phyloP scores from a whole-genome alignment of 2,888 invertebrate genomes.

The Sthenelais limicola region DNA sequence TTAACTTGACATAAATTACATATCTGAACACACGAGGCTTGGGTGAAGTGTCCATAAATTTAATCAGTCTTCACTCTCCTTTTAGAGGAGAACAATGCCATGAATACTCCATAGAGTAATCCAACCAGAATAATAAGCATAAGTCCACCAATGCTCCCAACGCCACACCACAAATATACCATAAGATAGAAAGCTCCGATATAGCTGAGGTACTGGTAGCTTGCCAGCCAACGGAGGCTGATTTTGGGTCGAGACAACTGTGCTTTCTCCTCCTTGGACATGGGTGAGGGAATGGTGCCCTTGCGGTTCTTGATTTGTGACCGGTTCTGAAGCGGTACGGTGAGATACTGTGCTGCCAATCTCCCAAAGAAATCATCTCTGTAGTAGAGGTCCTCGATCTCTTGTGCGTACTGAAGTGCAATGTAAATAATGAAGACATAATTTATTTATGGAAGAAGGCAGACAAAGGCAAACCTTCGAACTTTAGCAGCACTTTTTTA shows the following conservation, averaged over 20 bases:
- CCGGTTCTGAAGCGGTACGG: constrained; percentile 58
- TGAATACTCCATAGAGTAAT: constrained; percentile 31
- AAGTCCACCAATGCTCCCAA: constrained; percentile 57
- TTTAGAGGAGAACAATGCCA: constrained; percentile 22
- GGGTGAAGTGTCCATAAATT: background rate
- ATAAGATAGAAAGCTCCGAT: constrained; percentile 73
- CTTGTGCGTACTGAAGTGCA: constrained; percentile 82
- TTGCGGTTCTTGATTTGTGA: constrained; percentile 73
- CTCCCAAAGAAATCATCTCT: constrained; percentile 59
- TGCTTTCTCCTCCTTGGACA: constrained; percentile 46
- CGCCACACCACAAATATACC: constrained; percentile 53
- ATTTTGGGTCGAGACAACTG: constrained; percentile 58
- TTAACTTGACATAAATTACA: no score
- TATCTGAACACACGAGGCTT: no score
- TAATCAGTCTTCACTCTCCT: background rate
- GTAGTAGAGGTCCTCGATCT: constrained; percentile 78
- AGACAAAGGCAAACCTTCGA: no score
- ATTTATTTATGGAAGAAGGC: no score
- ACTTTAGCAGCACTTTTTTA: no score
- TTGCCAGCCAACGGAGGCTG: constrained; percentile 77
- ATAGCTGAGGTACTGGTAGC: constrained; percentile 77
- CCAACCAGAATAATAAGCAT: constrained; percentile 50
- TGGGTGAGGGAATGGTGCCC: constrained; percentile 47
- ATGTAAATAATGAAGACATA: background rate
- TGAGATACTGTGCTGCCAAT: constrained; percentile 59